A percentile compares a stretch with the other conserved stretches of the same genome.
Evolutionary conservation across 2,888 invertebrate genomes (phyloP).

Genomic region (Ochlodes sylvanus): DNA sequence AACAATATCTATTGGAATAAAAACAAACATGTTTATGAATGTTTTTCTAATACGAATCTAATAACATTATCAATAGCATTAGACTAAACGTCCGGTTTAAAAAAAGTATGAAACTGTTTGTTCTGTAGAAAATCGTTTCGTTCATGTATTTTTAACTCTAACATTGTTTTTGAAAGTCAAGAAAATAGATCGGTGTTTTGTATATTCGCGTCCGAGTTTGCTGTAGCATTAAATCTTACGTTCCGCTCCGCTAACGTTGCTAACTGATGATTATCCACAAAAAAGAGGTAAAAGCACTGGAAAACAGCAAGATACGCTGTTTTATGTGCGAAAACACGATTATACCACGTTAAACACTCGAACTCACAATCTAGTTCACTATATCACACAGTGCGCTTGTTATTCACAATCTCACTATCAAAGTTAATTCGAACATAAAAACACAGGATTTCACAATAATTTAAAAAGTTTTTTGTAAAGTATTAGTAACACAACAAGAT

Average conservation of each 20-base stretch:
- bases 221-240: conserved; percentile 58
- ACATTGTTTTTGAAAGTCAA: not conserved
- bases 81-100: too few relatives aligned
- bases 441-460: conserved; percentile 54
- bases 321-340: conserved; percentile 48
- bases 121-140: too few relatives aligned
- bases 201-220: conserved; percentile 50
- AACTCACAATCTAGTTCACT: conserved; percentile 40
- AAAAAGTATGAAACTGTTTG: too few relatives aligned
- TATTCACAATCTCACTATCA: conserved; percentile 47
- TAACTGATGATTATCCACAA: conserved; percentile 62
- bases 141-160: too few relatives aligned
- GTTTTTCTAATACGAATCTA: too few relatives aligned
- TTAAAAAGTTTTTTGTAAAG: conserved; percentile 54
- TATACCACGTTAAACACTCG: conserved; percentile 22
- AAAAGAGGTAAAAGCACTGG: conserved; percentile 65
- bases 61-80: too few relatives aligned
- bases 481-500: conserved; percentile 59
- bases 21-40: too few relatives aligned
- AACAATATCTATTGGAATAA: too few relatives aligned
- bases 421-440: conserved; percentile 39
- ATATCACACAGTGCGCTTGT: conserved; percentile 21
- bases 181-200: not conserved
- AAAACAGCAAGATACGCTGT: conserved; percentile 57
- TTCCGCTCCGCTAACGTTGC: conserved; percentile 67